Base-by-base conservation (phyloP, 2,888 invertebrate genomes). In the Nymphalis c-album region DNA sequence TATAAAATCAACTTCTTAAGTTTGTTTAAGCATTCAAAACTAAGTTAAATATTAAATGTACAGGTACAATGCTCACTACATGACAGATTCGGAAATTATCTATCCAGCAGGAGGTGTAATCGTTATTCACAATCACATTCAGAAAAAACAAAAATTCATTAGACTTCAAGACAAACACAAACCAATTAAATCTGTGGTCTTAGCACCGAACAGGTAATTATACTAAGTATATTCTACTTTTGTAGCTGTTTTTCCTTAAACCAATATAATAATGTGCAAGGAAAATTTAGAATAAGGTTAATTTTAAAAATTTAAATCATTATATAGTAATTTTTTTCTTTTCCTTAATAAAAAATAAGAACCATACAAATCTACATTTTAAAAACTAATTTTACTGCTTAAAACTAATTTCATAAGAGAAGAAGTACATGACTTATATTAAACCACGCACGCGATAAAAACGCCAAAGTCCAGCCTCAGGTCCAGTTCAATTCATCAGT, bases 101-200 rank as follows among this genome's bases (percentile, higher is more conserved):
- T 97, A 97, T 85, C 96, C 96, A 0, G 96, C 96, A 45, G 97
- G 97, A 63, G 95, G 95, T 62, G 95, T 95, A 1, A 87, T 97
- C 60, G 94, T 95, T 0, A 91, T 97, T 69, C 96, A 97, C 77
- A 95, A 97, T 81, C 94, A 94, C 81, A 90, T 94, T 8, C 94
- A 94, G 76, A 94, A 95, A 79, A 94, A 94, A 73, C 97, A 97
- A 80, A 94, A 94, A 77, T 95, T 95, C 77, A 94, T 97, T 61
- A 93, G 94, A 74, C 86, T 96, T 31, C 92, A 94, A 48, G 95
- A 95, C 61, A 95, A 95, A 78, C 94, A 94, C 63, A 93, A 93
- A 74, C 91, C 93, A 57, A 93, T 95, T 64, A 95, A 94, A 73
- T 93, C 94, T 17, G 88, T 96, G 64, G 90, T 93, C 5, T 84